Percentiles rank a stretch among this genome's conserved stretches.
These are phyloP conservation scores for Lontra canadensis DNA, from an alignment of 2,113 vertebrate species.

Conservation along the genomic window DNA sequence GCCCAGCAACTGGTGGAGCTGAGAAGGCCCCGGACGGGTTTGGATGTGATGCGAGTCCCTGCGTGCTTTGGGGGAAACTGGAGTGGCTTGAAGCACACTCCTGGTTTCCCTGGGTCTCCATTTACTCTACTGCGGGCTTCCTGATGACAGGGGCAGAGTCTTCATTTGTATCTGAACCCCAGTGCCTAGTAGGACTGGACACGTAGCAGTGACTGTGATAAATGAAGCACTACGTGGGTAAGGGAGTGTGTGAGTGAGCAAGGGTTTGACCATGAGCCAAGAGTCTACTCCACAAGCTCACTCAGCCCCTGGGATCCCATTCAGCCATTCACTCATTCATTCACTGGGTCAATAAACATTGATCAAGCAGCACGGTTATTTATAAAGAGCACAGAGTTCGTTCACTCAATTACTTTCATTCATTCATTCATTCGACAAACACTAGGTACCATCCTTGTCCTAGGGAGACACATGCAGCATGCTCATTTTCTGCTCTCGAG, in stretches of 20 bases:
- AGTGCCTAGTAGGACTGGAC: neutral
- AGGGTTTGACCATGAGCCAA: neutral
- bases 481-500: neutral
- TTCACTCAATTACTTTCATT: slow-evolving; percentile 41
- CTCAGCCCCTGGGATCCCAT: neutral
- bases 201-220: neutral
- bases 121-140: neutral
- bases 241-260: neutral
- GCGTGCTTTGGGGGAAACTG: neutral
- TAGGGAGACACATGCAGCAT: neutral
- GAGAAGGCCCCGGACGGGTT: neutral
- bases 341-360: neutral
- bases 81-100: neutral
- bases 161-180: slow-evolving; percentile 8
- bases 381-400: neutral
- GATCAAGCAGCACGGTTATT: neutral
- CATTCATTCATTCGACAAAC: neutral
- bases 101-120: neutral
- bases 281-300: neutral
- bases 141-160: neutral
- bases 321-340: neutral
- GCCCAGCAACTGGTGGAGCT: slow-evolving; percentile 49
- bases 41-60: slow-evolving; percentile 9
- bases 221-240: neutral
- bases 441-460: neutral